Evolutionary conservation across 2,888 invertebrate species (phyloP), one percentile per base, ranked within the genome.

Genomic region (Oasisia sp.): DNA sequence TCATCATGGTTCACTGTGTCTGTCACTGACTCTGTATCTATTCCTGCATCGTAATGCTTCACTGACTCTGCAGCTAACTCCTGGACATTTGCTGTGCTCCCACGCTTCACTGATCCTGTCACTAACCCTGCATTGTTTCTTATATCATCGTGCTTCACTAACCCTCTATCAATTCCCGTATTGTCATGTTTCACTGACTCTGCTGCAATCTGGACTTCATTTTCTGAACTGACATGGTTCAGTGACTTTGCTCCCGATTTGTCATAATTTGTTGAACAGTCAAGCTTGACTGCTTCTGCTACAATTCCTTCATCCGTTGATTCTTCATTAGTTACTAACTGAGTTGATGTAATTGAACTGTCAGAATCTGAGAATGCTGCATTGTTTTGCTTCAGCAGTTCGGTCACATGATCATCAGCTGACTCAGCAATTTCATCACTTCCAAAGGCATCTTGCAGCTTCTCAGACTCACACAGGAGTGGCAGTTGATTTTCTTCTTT

Each of bases 291-390:
- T 74, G 74, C 14, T 74, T 74, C 74, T 74, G 19, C 74, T 74
- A 27, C 74, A 74, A 27, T n/a, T n/a, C 74, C n/a, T 74, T 74
- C 74, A 74, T 74, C 74, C 7, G 74, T 74, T 74, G 74, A 74
- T 7, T 74, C 74, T n/a, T 74, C 74, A 27, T 74, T 27, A 74
- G 74, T 74, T 27, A 74, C 74, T 19, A 74, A 74, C 1, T 74
- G 7, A 74, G 74, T n/a, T 74, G 74, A 74, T 74, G 74, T 74
- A 74, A 74, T 27, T 74, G 74, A 74, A 74, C 74, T 74, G 19
- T 74, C 74, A 74, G 74, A 74, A 27, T 74, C 74, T 74, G 74
- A 74, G 74, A 27, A 74, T 74, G n/a, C 74, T 74, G 74, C 74
- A 4, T 74, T 27, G 27, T 74, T 27, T 27, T 74, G 74, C 74